phyloP scores from a whole-genome alignment of 1,140 invertebrate genomes.

The Plectrocnemia conspersa region DNA sequence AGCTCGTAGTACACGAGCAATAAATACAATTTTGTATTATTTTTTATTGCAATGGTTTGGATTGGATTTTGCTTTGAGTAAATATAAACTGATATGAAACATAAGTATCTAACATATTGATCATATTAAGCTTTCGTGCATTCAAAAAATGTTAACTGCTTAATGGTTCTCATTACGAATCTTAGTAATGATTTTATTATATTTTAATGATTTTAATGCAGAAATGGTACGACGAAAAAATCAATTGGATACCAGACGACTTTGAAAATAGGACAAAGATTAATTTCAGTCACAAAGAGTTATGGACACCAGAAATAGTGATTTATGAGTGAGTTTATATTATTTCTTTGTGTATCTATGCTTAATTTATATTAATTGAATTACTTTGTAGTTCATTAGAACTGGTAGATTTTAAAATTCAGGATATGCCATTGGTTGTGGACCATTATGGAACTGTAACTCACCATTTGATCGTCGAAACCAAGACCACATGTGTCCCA shows the following conservation, averaged over 20 bases:
- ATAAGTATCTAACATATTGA: no score
- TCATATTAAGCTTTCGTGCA: no score
- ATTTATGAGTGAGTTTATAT: conserved; percentile 41
- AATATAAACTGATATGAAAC: no score
- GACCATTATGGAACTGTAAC: background rate
- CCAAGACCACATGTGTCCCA: conserved; percentile 14
- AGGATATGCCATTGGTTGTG: background rate
- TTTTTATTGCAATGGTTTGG: no score
- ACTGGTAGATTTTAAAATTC: background rate
- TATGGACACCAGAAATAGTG: conserved; percentile 46
- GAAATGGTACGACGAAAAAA: conserved; percentile 44
- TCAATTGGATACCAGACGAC: conserved; percentile 40
- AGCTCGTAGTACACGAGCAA: no score
- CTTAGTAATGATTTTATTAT: no score
- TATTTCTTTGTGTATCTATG: background rate
- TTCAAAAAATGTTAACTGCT: no score
- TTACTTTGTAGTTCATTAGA: conserved; percentile 20
- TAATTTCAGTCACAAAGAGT: conserved; percentile 38
- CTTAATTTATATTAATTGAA: background rate
- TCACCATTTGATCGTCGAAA: background rate
- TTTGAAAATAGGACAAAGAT: conserved; percentile 40
- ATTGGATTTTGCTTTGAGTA: no score
- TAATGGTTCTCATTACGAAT: no score
- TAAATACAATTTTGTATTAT: no score
- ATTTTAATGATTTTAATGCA: conserved; percentile 20